phyloP scores from a whole-genome alignment of 1,140 invertebrate species.

The Brachionus plicatilis region DNA sequence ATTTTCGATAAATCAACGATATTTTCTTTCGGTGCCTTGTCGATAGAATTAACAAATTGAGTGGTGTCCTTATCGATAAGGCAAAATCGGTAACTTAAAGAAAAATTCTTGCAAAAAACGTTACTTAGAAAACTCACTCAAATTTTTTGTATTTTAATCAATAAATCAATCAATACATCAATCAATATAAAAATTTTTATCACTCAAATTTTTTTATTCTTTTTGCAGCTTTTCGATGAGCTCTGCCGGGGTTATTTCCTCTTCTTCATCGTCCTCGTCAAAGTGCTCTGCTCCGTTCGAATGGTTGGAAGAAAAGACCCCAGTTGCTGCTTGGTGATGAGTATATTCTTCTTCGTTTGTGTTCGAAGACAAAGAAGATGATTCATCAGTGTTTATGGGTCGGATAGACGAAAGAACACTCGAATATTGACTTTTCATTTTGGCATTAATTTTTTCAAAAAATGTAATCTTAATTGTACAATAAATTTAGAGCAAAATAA shows the following conservation, averaged over 20 bases:
- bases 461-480: background rate
- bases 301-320: background rate
- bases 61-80: no score
- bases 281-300: background rate
- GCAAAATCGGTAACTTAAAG: no score
- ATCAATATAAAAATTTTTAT: no score
- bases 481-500: background rate
- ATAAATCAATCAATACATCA: no score
- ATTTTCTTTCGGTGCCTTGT: no score
- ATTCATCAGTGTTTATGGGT: conserved; percentile 7
- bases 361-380: conserved; percentile 9
- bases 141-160: no score
- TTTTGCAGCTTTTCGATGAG: conserved; percentile 65
- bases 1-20: no score
- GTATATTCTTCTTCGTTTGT: conserved; percentile 16
- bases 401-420: background rate
- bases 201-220: no score
- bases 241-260: conserved; percentile 62
- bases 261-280: conserved; percentile 53
- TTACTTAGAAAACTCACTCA: no score
- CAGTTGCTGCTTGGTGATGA: background rate
- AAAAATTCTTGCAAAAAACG: no score
- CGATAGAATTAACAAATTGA: no score
- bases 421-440: conserved; percentile 11
- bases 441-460: background rate